phyloP scores from a whole-genome alignment of 2,113 vertebrate genomes.

The Sylvilagus bachmani region DNA sequence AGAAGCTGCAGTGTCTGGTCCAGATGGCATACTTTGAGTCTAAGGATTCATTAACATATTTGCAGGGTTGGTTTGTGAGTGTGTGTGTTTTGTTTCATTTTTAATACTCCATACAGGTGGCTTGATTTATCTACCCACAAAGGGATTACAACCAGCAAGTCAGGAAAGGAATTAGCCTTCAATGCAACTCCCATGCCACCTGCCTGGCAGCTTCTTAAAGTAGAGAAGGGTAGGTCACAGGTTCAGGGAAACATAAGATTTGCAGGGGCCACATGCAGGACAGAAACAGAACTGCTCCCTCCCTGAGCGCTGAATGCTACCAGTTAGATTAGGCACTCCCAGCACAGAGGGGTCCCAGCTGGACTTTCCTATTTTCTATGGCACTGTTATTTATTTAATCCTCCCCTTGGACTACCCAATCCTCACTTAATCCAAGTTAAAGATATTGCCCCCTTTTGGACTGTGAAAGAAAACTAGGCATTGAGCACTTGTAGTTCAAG shows the following conservation, averaged over 20 bases:
- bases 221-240: background rate
- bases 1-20: constrained; percentile 57
- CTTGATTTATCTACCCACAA: constrained; percentile 36
- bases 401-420: background rate
- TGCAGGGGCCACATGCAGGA: background rate
- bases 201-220: background rate
- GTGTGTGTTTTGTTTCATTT: constrained; percentile 31
- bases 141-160: constrained; percentile 44
- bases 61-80: background rate
- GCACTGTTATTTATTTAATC: background rate
- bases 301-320: too few relatives aligned
- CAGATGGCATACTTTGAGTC: constrained; percentile 52
- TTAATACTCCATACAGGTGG: constrained; percentile 51
- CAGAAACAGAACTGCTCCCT: background rate
- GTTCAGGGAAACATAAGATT: constrained; percentile 47
- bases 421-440: constrained; percentile 39
- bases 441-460: background rate
- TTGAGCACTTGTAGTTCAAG: background rate
- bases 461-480: background rate
- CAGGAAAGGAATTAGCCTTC: constrained; percentile 47
- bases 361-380: background rate
- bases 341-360: background rate
- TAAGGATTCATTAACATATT: constrained; percentile 56
- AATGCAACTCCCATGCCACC: background rate
- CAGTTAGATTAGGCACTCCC: background rate